Percentiles rank a stretch among this genome's conserved stretches.
These are phyloP conservation scores for Choloepus didactylus DNA, from an alignment of 2,797 vertebrate species.

Conservation along the genomic window DNA sequence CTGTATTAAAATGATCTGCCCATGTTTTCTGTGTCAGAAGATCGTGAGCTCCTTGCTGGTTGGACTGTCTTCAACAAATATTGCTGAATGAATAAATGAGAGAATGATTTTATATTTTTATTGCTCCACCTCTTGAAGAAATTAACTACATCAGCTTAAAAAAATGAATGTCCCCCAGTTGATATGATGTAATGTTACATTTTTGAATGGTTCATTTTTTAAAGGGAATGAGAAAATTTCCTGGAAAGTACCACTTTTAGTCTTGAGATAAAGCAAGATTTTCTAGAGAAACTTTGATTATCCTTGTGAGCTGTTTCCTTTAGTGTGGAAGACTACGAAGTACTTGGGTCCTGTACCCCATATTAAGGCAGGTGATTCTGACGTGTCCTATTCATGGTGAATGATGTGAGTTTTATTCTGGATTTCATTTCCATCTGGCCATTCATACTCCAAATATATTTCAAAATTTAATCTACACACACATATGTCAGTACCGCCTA, in stretches of 20 bases:
- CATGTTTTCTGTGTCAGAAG: not conserved
- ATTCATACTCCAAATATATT: not conserved
- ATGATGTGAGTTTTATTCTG: conserved; percentile 1
- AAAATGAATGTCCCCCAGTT: not conserved
- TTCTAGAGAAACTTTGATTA: not conserved
- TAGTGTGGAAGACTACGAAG: not conserved
- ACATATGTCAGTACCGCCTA: not conserved
- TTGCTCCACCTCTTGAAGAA: not conserved
- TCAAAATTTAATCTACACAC: conserved; percentile 43
- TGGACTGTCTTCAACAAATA: not conserved
- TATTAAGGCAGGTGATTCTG: not conserved
- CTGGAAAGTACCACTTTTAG: not conserved
- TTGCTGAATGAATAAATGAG: not conserved
- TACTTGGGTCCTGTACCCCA: not conserved
- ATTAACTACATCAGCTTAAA: not conserved
- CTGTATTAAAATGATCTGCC: not conserved
- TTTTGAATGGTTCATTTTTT: not conserved
- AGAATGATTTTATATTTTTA: conserved; percentile 51
- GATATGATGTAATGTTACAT: not conserved
- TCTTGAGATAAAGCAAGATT: not conserved
- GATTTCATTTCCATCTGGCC: not conserved
- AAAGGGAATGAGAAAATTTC: not conserved
- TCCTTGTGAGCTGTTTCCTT: not conserved
- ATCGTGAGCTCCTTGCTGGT: not conserved
- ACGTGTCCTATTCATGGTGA: not conserved